phyloP scores from a whole-genome alignment of 2,113 vertebrate genomes.

The Pteronura brasiliensis region DNA sequence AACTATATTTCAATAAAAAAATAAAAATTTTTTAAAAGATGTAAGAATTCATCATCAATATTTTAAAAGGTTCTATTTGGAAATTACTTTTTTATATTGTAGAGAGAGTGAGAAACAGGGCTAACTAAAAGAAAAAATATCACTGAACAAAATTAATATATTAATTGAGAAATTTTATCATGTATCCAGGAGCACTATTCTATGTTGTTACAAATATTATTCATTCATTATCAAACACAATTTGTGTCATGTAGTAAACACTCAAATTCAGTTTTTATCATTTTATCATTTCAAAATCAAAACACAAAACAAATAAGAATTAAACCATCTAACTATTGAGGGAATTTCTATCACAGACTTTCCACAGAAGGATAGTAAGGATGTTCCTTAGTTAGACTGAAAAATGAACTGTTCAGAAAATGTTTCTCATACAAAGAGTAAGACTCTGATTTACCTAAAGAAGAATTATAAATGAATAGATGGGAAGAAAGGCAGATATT shows the following conservation, averaged over 20 bases:
- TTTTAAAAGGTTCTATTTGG: not conserved
- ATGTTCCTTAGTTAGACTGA: not conserved
- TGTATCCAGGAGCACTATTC: not conserved
- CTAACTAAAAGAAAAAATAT: not conserved
- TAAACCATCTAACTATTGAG: not conserved
- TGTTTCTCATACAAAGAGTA: not conserved
- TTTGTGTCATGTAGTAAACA: not conserved
- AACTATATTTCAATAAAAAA: not conserved
- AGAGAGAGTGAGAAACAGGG: not conserved
- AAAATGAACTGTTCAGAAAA: not conserved
- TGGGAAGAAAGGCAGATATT: not conserved
- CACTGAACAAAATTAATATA: not conserved
- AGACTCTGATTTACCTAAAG: not conserved
- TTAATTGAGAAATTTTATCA: not conserved
- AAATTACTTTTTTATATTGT: not conserved
- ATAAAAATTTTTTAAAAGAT: not conserved
- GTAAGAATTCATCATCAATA: not conserved
- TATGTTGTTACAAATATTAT: not conserved
- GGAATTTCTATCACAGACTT: not conserved
- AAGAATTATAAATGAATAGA: not conserved
- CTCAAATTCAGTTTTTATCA: not conserved
- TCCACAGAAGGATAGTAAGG: not conserved
- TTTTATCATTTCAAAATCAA: not conserved
- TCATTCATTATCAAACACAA: not conserved
- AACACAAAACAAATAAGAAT: not conserved